A percentile compares a stretch with the other conserved stretches of the same genome.
phyloP scores from a whole-genome alignment of 1,140 invertebrate genomes.

The Danaus plexippus region DNA sequence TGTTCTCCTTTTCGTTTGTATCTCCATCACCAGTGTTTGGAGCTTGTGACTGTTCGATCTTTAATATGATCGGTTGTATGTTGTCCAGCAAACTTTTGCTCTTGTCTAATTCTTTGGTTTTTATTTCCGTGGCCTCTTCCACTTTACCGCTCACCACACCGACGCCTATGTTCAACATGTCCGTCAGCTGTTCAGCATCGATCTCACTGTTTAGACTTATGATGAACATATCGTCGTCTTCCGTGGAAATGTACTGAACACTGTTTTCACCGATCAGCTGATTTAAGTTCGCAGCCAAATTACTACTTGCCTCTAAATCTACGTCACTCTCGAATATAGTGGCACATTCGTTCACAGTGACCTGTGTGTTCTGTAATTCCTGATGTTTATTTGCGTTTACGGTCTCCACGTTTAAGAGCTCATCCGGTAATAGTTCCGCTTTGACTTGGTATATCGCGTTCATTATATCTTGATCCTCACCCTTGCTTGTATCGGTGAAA shows the following conservation, averaged over 20 bases:
- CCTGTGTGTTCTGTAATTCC: conserved; percentile 22
- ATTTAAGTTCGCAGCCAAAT: conserved; percentile 62
- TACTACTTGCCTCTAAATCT: conserved; percentile 58
- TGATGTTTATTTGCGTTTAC: conserved; percentile 25
- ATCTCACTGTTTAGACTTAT: conserved; percentile 66
- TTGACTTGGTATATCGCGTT: conserved; percentile 47
- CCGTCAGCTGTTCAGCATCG: conserved; percentile 56
- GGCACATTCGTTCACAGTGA: conserved; percentile 51
- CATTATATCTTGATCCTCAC: conserved; percentile 57
- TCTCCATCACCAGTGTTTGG: conserved; percentile 4
- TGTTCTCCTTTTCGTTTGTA: conserved; percentile 13
- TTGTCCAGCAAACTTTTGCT: conserved; percentile 17
- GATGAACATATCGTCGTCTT: conserved; percentile 66
- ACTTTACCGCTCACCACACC: conserved; percentile 20
- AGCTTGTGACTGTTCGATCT: neutral
- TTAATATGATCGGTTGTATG: conserved; percentile 19
- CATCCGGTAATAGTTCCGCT: conserved; percentile 46
- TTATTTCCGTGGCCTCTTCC: conserved; percentile 9
- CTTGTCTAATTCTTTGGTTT: conserved; percentile 14
- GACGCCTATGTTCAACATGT: conserved; percentile 59
- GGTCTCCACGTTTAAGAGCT: conserved; percentile 43
- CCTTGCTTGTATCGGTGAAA: conserved; percentile 37
- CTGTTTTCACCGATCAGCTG: conserved; percentile 62
- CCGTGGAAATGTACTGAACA: conserved; percentile 64
- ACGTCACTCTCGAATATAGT: conserved; percentile 66